These are phyloP conservation scores for Asarcornis scutulata DNA, from an alignment of 2,113 vertebrate genomes.

Conservation along the genomic window DNA sequence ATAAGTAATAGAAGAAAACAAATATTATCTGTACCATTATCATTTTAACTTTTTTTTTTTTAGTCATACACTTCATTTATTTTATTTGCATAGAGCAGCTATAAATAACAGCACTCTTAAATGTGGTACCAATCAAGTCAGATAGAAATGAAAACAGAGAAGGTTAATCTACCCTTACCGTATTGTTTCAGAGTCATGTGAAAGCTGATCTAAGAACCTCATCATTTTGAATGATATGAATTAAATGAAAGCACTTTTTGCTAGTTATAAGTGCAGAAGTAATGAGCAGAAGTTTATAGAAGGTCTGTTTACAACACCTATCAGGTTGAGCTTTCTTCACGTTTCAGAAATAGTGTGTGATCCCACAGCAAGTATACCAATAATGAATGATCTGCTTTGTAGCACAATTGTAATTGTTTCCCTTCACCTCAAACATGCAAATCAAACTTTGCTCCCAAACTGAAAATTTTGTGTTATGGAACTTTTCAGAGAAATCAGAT, in stretches of 20 bases:
- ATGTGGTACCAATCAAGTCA: neutral
- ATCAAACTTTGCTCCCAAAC: neutral
- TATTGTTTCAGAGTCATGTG: neutral
- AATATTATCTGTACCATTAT: fast-evolving
- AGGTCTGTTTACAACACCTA: neutral
- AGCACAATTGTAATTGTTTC: fast-evolving
- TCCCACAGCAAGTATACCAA: neutral
- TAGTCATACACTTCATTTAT: neutral
- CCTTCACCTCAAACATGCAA: neutral
- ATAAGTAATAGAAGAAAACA: neutral
- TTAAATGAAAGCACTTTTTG: neutral
- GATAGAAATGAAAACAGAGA: neutral
- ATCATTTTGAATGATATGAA: neutral
- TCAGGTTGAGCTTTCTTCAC: neutral
- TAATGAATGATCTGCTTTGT: neutral
- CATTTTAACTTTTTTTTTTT: neutral
- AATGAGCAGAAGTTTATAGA: neutral
- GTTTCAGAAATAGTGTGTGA: neutral
- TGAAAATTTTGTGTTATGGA: neutral
- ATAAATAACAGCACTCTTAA: neutral
- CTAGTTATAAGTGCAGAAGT: neutral
- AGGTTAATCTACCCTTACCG: neutral
- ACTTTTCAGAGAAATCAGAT: neutral
- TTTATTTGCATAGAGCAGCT: neutral
- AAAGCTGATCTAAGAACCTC: neutral